These are phyloP conservation scores for Synanthedon formicaeformis DNA, from an alignment of 2,888 invertebrate species.

Conservation along the genomic window DNA sequence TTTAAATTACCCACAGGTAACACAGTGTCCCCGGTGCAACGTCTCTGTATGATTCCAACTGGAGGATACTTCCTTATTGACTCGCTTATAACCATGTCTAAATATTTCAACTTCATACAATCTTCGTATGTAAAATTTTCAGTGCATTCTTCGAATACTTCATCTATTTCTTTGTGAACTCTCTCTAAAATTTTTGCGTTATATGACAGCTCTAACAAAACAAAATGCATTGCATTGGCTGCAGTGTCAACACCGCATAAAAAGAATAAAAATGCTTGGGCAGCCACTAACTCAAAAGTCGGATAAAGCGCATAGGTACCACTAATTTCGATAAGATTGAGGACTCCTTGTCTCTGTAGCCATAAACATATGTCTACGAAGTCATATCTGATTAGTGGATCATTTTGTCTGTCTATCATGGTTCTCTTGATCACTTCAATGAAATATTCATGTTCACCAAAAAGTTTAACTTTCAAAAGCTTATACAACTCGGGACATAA, in stretches of 20 bases:
- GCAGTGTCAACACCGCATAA: constrained; percentile 55
- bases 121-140: constrained; percentile 33
- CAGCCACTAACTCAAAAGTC: constrained; percentile 39
- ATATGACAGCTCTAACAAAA: constrained; percentile 37
- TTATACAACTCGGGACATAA: constrained; percentile 24
- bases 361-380: constrained; percentile 37
- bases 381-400: constrained; percentile 23
- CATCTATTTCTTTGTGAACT: constrained; percentile 45
- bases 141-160: constrained; percentile 19
- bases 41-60: constrained; percentile 30
- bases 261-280: constrained; percentile 59
- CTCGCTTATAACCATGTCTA: constrained; percentile 47
- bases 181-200: constrained; percentile 36
- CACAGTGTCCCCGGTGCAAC: constrained; percentile 28
- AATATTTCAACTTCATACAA: constrained; percentile 36
- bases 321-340: constrained; percentile 19
- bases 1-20: constrained; percentile 27
- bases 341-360: constrained; percentile 27
- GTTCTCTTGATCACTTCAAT: constrained; percentile 34
- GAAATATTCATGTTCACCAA: constrained; percentile 39
- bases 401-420: constrained; percentile 22
- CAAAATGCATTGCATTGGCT: constrained; percentile 43
- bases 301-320: constrained; percentile 32
- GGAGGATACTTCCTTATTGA: constrained; percentile 40
- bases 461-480: constrained; percentile 26